phyloP scores from a whole-genome alignment of 2,113 vertebrate genomes.

The Notechis scutatus region DNA sequence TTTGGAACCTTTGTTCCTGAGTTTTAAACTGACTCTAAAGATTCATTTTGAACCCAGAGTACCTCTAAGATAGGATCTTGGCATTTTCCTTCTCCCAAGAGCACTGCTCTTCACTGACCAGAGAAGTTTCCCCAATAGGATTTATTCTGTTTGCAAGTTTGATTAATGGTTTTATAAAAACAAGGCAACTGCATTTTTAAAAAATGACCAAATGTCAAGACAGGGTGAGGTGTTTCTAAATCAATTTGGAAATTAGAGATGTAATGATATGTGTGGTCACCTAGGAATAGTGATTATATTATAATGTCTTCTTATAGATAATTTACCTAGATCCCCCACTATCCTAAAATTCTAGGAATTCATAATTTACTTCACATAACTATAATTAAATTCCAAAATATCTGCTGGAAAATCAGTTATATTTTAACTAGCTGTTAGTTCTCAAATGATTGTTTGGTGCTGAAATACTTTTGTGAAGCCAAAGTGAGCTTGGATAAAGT shows the following conservation, averaged over 20 bases:
- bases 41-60: neutral
- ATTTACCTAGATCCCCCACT: neutral
- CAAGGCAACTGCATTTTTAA: neutral
- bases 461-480: neutral
- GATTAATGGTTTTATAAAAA: neutral
- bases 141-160: neutral
- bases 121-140: neutral
- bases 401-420: neutral
- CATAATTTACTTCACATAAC: neutral
- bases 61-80: neutral
- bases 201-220: neutral
- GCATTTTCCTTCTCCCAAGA: neutral
- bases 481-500: neutral
- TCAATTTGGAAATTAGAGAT: neutral
- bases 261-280: neutral
- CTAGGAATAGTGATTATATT: neutral
- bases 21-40: neutral
- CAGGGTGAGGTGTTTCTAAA: neutral
- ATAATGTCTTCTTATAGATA: neutral
- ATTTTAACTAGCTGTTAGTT: neutral
- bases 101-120: neutral
- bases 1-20: neutral
- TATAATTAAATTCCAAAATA: neutral
- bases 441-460: neutral
- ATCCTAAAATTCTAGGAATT: neutral